These are phyloP conservation scores for Lamellibrachia satsuma DNA, from an alignment of 2,888 invertebrate species.

Conservation along the genomic window DNA sequence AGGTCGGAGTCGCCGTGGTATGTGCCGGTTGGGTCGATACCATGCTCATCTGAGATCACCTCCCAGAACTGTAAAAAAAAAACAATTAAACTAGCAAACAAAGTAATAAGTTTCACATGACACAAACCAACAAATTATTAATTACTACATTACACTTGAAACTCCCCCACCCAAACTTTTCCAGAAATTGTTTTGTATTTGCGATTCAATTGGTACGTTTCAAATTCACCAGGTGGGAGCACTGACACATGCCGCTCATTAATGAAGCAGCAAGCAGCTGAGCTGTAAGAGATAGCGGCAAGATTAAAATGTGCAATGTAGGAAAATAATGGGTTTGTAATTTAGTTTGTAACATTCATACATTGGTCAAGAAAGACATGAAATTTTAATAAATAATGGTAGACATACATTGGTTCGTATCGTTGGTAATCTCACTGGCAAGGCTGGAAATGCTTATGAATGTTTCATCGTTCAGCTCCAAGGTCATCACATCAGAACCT, in stretches of 20 bases:
- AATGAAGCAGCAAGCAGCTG: background rate
- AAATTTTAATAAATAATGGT: background rate
- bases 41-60: conserved; percentile 63
- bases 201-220: background rate
- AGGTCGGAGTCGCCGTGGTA: conserved; percentile 53
- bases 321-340: background rate
- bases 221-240: background rate
- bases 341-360: background rate
- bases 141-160: background rate
- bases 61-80: conserved; percentile 49
- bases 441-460: background rate
- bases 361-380: background rate
- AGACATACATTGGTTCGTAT: background rate
- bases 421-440: background rate
- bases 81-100: background rate
- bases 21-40: conserved; percentile 56
- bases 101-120: no score
- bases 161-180: background rate
- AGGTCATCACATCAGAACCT: no score
- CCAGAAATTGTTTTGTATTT: background rate
- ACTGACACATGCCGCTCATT: background rate
- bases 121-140: no score
- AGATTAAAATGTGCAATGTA: background rate
- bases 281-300: background rate
- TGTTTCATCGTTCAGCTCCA: no score